Conservation (phyloP, 2,888 invertebrate species). For the Nineta flava region DNA sequence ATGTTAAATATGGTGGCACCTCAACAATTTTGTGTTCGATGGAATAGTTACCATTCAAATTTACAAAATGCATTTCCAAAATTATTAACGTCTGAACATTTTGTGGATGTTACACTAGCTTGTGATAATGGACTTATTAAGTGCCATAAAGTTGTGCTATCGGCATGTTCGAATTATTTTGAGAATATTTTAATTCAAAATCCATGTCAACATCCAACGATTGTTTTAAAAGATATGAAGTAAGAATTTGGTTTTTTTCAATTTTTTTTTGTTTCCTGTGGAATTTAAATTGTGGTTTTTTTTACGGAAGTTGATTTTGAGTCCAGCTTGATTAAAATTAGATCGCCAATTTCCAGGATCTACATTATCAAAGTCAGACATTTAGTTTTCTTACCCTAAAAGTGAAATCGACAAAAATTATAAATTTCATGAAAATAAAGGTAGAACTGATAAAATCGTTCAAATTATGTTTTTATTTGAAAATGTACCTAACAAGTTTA, state of each 20-base stretch:
- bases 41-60: conserved; percentile 71
- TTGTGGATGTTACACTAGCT: conserved; percentile 77
- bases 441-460: too few relatives aligned
- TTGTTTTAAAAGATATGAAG: conserved; percentile 71
- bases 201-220: conserved; percentile 73
- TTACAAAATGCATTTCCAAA: conserved; percentile 63
- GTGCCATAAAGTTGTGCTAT: conserved; percentile 74
- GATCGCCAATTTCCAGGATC: too few relatives aligned
- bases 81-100: conserved; percentile 59
- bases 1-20: conserved; percentile 22
- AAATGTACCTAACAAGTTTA: too few relatives aligned
- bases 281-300: too few relatives aligned
- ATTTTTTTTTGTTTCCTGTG: not conserved
- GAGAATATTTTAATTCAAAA: conserved; percentile 65
- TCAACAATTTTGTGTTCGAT: conserved; percentile 58
- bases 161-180: conserved; percentile 73
- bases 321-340: too few relatives aligned
- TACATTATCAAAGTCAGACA: too few relatives aligned
- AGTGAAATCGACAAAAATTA: too few relatives aligned
- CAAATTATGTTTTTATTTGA: too few relatives aligned
- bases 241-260: conserved; percentile 19
- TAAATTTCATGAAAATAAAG: too few relatives aligned
- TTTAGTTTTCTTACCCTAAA: too few relatives aligned
- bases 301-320: too few relatives aligned
- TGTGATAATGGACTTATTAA: conserved; percentile 74